Evolutionary conservation across 1,140 invertebrate genomes (phyloP).

Genomic region (Macrobrachium rosenbergii): DNA sequence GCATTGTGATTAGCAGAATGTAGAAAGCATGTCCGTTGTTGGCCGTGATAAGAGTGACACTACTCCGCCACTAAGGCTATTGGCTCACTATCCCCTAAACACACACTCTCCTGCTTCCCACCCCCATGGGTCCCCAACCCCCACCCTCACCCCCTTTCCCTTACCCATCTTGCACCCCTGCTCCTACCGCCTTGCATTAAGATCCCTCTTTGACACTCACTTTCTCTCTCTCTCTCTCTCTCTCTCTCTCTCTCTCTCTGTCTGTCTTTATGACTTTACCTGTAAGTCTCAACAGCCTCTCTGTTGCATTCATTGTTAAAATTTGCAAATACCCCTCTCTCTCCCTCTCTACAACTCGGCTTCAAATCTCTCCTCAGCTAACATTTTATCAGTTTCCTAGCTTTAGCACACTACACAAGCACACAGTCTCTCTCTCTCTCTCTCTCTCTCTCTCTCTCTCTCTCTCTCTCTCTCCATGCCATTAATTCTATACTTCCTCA

Average conservation of each 20-base stretch:
- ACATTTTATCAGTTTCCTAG: background rate
- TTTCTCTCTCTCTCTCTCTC: background rate
- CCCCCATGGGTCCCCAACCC: background rate
- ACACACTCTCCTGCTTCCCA: background rate
- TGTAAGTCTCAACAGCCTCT: too few relatives aligned
- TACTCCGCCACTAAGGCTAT: slow-evolving; percentile 43
- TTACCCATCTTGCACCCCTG: background rate
- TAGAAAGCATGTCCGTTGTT: slow-evolving; percentile 58
- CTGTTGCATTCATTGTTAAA: too few relatives aligned
- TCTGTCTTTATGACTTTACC: background rate
- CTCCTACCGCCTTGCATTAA: background rate
- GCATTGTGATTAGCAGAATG: slow-evolving; percentile 53
- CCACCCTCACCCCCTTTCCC: background rate
- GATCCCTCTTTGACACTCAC: background rate
- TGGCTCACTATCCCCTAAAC: slow-evolving; percentile 9
- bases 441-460: too few relatives aligned
- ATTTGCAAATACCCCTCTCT: background rate
- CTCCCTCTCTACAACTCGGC: background rate
- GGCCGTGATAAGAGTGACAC: slow-evolving; percentile 36
- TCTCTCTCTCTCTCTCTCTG: slow-evolving; percentile 9
- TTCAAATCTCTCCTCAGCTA: background rate
- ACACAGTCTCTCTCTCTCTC: too few relatives aligned
- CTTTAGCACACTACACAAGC: too few relatives aligned
- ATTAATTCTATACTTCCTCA: too few relatives aligned
- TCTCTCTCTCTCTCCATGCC: too few relatives aligned